These are phyloP conservation scores for Iguana delicatissima DNA, from an alignment of 2,797 vertebrate genomes.

Conservation along the genomic window DNA sequence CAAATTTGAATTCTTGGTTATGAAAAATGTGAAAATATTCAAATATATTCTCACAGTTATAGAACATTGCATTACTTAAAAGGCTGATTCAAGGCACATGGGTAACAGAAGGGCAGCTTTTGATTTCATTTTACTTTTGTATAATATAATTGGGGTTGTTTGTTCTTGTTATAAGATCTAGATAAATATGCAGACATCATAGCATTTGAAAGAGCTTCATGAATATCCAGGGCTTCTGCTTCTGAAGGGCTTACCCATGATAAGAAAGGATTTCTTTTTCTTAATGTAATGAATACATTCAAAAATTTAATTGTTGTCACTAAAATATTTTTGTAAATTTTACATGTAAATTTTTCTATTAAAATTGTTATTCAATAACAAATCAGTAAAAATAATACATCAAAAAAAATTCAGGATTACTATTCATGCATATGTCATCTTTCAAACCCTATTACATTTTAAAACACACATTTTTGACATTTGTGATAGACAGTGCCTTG, in stretches of 20 bases:
- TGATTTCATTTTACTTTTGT: constrained; percentile 28
- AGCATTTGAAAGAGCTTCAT: background rate
- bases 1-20: background rate
- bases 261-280: background rate
- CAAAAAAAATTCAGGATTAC: background rate
- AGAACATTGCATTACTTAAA: background rate
- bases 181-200: background rate
- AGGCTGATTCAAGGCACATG: background rate
- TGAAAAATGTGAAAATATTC: constrained; percentile 30
- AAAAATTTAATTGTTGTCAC: background rate
- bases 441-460: background rate
- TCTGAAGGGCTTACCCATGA: background rate
- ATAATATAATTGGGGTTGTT: constrained; percentile 13
- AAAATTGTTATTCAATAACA: constrained; percentile 4
- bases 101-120: background rate
- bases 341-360: background rate
- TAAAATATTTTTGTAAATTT: background rate
- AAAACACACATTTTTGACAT: background rate
- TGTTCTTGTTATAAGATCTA: background rate
- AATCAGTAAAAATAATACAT: background rate
- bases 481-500: background rate
- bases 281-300: background rate
- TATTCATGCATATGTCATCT: background rate
- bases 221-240: background rate
- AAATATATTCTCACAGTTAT: background rate